These are phyloP conservation scores for Poeciliopsis turneri DNA, from an alignment of 2,797 vertebrate genomes.

Conservation along the genomic window DNA sequence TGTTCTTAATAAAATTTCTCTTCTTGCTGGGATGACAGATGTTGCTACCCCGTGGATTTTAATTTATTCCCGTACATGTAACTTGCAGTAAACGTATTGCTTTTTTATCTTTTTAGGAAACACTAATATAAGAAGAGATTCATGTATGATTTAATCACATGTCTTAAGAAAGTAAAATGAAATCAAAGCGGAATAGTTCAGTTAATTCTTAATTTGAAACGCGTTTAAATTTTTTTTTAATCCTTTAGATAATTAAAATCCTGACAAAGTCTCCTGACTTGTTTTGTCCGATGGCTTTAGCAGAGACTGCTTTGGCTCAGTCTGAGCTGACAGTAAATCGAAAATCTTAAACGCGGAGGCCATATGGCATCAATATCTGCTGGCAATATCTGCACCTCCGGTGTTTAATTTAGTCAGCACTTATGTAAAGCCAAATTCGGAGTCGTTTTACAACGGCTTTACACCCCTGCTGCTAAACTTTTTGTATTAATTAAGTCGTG, in stretches of 20 bases:
- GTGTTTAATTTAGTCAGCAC: constrained; percentile 12
- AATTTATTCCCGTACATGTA: background rate
- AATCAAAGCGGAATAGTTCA: background rate
- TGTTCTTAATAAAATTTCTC: constrained; percentile 9
- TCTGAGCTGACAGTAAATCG: background rate
- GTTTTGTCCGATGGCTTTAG: background rate
- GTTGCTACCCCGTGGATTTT: background rate
- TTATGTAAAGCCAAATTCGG: background rate
- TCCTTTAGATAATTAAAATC: background rate
- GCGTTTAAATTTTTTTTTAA: background rate
- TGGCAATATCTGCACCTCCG: background rate
- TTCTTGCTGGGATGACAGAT: constrained; percentile 15
- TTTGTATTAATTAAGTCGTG: background rate
- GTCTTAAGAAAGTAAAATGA: background rate
- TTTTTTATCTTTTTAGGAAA: constrained; percentile 6
- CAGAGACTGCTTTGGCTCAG: background rate
- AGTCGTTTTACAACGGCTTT: background rate
- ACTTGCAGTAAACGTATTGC: background rate
- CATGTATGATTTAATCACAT: background rate
- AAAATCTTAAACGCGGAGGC: background rate
- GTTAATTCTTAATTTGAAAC: constrained; percentile 14
- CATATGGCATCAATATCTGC: background rate
- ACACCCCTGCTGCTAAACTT: background rate
- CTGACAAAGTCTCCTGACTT: background rate
- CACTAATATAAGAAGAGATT: background rate